A percentile compares a stretch with the other conserved stretches of the same genome.
Evolutionary conservation across 2,888 invertebrate species (phyloP).

Genomic region (Epistrophe eligans): DNA sequence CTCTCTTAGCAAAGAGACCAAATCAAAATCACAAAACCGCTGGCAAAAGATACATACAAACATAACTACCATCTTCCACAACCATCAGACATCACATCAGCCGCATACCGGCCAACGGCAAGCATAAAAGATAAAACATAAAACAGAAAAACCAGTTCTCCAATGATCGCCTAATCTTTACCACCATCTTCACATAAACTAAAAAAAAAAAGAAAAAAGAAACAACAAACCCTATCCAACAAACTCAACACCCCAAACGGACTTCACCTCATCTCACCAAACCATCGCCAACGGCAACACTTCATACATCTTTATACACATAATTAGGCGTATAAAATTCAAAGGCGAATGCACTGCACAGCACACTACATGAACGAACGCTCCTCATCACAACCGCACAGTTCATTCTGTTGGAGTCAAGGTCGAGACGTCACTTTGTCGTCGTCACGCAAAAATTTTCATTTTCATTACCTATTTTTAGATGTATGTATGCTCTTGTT

Average conservation of each 20-base stretch:
- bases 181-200: constrained; percentile 36
- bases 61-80: constrained; percentile 39
- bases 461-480: constrained; percentile 76
- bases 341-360: constrained; percentile 76
- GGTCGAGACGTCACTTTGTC: constrained; percentile 80
- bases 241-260: constrained; percentile 64
- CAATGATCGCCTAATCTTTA: constrained; percentile 66
- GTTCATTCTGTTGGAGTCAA: constrained; percentile 84
- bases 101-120: constrained; percentile 6
- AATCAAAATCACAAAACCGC: constrained; percentile 53
- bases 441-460: constrained; percentile 81
- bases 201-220: constrained; percentile 10
- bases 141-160: constrained; percentile 63
- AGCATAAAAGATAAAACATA: constrained; percentile 22
- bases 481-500: constrained; percentile 59
- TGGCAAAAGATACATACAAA: constrained; percentile 44
- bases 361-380: constrained; percentile 22
- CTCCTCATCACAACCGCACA: constrained; percentile 80
- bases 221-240: constrained; percentile 32
- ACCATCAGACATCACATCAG: constrained; percentile 24
- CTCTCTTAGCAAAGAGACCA: constrained; percentile 56
- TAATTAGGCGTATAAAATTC: constrained; percentile 74
- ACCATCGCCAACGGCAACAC: constrained; percentile 45
- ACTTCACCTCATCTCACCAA: constrained; percentile 60
- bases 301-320: constrained; percentile 53